phyloP scores from a whole-genome alignment of 2,888 invertebrate genomes.

The Caenorhabditis sp. region DNA sequence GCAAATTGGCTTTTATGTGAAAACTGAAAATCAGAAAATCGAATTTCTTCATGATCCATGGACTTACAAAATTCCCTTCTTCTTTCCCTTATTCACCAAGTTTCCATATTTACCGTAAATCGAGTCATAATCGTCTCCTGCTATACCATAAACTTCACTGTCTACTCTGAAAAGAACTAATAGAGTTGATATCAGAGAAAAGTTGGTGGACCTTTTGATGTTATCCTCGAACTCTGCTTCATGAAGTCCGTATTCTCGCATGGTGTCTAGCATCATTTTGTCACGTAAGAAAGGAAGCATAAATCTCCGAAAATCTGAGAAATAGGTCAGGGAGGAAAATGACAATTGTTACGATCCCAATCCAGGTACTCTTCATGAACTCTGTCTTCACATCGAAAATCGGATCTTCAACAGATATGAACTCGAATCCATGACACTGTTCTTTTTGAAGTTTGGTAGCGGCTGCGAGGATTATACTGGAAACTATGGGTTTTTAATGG shows the following conservation, averaged over 20 bases:
- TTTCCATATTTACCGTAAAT: background rate
- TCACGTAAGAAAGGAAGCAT: conserved; percentile 12
- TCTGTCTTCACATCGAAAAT: conserved; percentile 7
- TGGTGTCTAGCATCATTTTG: background rate
- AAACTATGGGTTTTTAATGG: background rate
- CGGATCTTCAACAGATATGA: conserved; percentile 27
- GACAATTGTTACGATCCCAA: conserved; percentile 10
- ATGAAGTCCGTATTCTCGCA: conserved; percentile 8
- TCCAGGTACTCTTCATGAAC: conserved; percentile 9
- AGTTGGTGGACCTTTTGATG: background rate
- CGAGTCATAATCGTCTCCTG: background rate
- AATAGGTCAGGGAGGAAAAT: no score
- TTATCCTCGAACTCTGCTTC: conserved; percentile 12
- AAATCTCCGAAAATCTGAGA: background rate
- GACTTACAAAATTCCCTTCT: conserved; percentile 1
- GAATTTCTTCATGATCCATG: no score
- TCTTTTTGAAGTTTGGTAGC: conserved; percentile 24
- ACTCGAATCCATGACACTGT: conserved; percentile 16
- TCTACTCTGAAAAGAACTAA: conserved; percentile 11
- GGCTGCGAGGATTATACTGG: conserved; percentile 33
- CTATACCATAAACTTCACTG: background rate
- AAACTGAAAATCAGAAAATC: background rate
- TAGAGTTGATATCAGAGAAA: background rate
- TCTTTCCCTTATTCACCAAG: background rate
- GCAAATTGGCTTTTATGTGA: background rate